A percentile compares a stretch with the other conserved stretches of the same genome.
These are phyloP conservation scores for Phrynocephalus versicolor DNA, from an alignment of 2,113 vertebrate species.

Conservation along the genomic window DNA sequence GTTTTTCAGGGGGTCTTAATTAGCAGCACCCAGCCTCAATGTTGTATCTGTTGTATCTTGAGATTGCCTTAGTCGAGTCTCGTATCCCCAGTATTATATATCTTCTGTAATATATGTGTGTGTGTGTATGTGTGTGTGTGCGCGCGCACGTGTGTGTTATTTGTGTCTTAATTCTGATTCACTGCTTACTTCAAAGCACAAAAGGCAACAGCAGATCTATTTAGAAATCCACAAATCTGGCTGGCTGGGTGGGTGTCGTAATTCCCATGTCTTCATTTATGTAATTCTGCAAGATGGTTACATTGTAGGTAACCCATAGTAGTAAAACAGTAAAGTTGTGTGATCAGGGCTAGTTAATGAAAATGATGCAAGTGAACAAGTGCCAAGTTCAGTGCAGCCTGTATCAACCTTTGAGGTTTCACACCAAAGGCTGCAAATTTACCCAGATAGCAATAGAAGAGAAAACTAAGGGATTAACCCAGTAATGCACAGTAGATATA, in stretches of 20 bases:
- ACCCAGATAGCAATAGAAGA: fast-evolving
- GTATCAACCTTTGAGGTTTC: neutral
- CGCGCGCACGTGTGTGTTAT: too few relatives aligned
- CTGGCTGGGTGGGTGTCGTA: slow-evolving; percentile 3
- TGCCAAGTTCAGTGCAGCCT: neutral
- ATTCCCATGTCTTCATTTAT: slow-evolving; percentile 46
- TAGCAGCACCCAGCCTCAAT: neutral
- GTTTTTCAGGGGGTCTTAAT: neutral
- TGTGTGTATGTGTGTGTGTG: too few relatives aligned
- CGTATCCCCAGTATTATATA: neutral
- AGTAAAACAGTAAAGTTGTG: neutral
- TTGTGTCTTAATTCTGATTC: neutral
- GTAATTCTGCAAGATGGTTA: slow-evolving; percentile 42
- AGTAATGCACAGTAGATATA: neutral
- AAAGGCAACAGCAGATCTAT: slow-evolving; percentile 46
- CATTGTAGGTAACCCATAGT: slow-evolving; percentile 24
- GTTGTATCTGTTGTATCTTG: too few relatives aligned
- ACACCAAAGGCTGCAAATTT: neutral
- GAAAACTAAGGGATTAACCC: neutral
- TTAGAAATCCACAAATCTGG: slow-evolving; percentile 56
- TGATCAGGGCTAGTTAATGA: slow-evolving; percentile 1
- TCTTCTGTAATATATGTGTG: neutral
- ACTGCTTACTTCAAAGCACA: slow-evolving; percentile 34
- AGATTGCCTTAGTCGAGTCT: too few relatives aligned
- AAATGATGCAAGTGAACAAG: neutral